A percentile compares a stretch with the other conserved stretches of the same genome.
Conservation (phyloP, 2,113 vertebrate species). For the Natator depressus region DNA sequence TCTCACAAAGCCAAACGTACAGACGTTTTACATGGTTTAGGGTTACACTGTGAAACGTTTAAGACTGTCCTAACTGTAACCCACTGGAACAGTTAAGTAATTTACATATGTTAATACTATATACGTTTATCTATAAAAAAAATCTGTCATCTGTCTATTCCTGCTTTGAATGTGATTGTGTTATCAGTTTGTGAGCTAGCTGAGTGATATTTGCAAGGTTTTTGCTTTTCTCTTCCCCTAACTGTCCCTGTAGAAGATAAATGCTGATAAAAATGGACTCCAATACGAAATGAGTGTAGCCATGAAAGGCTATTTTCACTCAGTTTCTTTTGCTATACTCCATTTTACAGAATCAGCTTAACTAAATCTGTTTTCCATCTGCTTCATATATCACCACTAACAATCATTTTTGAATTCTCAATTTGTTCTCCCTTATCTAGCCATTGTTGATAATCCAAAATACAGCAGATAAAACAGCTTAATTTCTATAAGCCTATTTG, state of each 20-base stretch:
- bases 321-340: conserved; percentile 22
- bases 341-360: conserved; percentile 56
- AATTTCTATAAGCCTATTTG: conserved; percentile 3
- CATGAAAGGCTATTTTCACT: conserved; percentile 18
- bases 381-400: conserved; percentile 20
- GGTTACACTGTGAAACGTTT: background rate
- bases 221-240: background rate
- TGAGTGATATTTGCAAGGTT: background rate
- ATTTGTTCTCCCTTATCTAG: conserved; percentile 16
- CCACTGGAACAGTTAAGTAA: background rate
- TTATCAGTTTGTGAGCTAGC: background rate
- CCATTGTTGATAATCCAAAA: conserved; percentile 61
- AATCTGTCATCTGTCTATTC: background rate
- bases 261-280: background rate
- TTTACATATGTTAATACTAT: background rate
- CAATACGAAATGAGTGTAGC: background rate
- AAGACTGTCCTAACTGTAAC: background rate
- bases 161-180: background rate
- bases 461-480: conserved; percentile 51
- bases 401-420: conserved; percentile 25
- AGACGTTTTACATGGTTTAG: background rate
- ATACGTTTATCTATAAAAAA: background rate
- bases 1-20: background rate
- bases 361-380: conserved; percentile 49
- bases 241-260: background rate